Evolutionary conservation across 1,140 invertebrate species (phyloP).

Genomic region (Limonius californicus): DNA sequence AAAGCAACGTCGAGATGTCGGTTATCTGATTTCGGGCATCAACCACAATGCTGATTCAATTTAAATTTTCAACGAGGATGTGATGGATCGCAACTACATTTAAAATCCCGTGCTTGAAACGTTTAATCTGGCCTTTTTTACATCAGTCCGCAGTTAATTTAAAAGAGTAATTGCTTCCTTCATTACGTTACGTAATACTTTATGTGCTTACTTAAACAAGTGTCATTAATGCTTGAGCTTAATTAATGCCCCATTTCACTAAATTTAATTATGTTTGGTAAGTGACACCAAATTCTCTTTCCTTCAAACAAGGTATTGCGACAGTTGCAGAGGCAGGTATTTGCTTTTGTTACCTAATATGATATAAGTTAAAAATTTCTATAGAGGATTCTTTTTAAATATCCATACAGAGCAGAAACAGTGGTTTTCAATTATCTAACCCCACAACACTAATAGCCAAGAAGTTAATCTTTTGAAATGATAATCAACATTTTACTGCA

Average conservation of each 20-base stretch:
- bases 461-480: too few species aligned
- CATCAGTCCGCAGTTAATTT: neutral
- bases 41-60: neutral
- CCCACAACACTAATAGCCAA: too few species aligned
- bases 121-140: neutral
- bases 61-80: neutral
- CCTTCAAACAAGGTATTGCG: too few species aligned
- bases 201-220: neutral
- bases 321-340: too few species aligned
- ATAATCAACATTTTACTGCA: too few species aligned
- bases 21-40: neutral
- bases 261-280: neutral
- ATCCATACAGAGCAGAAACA: too few species aligned
- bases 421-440: too few species aligned
- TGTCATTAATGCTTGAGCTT: neutral
- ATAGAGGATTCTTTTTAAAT: too few species aligned
- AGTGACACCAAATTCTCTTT: neutral
- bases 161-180: neutral
- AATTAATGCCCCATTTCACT: neutral
- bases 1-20: neutral
- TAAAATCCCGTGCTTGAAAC: neutral
- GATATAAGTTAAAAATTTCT: too few species aligned
- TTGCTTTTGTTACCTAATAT: too few species aligned
- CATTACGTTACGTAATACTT: slow-evolving; percentile 1
- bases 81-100: neutral